Base-by-base conservation (phyloP, 2,888 invertebrate genomes). In the Cremastinae sp. region DNA sequence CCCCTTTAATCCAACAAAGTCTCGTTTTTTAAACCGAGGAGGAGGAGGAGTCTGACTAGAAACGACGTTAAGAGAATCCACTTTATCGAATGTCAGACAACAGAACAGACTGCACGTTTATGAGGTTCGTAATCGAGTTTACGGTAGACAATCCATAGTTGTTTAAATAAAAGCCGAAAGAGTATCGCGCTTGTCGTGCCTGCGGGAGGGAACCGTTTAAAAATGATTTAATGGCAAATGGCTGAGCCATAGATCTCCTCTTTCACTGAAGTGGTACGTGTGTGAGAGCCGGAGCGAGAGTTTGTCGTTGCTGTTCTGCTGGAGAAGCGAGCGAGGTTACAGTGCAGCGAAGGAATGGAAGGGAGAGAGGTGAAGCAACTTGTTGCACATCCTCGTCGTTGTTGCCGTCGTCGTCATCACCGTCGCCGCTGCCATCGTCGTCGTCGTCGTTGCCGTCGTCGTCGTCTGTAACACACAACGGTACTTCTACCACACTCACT, bases 381-480 rank as follows among this genome's bases (percentile, higher is more conserved):
- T 88, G 88, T 88, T 88, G 88, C 88, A 84, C 80, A 75, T 49
- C 65, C 61, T 64, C 64, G 64, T 49, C 20, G 56, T 56, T 47
- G 59, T 18, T 28, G 41, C 43, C 45, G 43, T 43, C 59, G 45
- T 61, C 28, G 59, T 45, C 59, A 22, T 45, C 5, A 39, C 39
- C 20, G 58, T 58, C 58, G 58, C 39, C 59, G 45, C 39, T 39
- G 58, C 39, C 59, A 22, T 45, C 5, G 58, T 58, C 20, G 58
- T 39, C 58, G 58, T 58, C 62, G 62, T 61, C 47, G 61, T 43
- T 12, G 59, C 22, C 37, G 65, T 65, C 51, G 58, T 56, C 56
- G 61, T 75, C 77, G 81, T 80, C 82, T 84, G 84, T 86, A 85
- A 87, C 87, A 86, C 82, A 86, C 83, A 84, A 83, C 82, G 82